A percentile compares a stretch with the other conserved stretches of the same genome.
These are phyloP conservation scores for Passer montanus DNA, from an alignment of 2,113 vertebrate species.

Conservation along the genomic window DNA sequence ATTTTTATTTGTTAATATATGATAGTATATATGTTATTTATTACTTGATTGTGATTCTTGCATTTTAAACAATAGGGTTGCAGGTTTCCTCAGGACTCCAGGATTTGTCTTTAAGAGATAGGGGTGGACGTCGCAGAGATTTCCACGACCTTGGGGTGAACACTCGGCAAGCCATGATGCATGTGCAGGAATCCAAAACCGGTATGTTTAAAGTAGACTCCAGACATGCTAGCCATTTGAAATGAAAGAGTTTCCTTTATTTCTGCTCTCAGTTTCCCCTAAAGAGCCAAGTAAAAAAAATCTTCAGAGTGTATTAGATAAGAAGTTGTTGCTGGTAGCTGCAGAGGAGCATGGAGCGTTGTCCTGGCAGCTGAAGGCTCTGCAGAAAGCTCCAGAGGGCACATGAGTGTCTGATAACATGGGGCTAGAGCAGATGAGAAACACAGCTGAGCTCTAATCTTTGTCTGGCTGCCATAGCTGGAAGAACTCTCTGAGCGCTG, in stretches of 20 bases:
- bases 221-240: not conserved
- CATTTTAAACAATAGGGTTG: conserved; percentile 37
- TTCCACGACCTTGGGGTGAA: conserved; percentile 85
- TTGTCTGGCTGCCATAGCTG: not conserved
- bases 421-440: not conserved
- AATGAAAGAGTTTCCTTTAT: not conserved
- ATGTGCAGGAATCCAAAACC: conserved; percentile 88
- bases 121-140: conserved; percentile 86
- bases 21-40: accelerated
- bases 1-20: not conserved
- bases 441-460: not conserved
- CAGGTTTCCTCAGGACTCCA: conserved; percentile 90
- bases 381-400: not conserved
- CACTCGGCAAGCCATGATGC: conserved; percentile 86
- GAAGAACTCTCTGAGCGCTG: not conserved
- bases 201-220: conserved; percentile 65
- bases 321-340: not conserved
- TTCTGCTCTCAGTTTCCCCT: not conserved
- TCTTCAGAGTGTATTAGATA: not conserved
- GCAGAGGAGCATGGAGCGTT: not conserved
- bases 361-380: not conserved
- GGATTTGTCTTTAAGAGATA: conserved; percentile 83
- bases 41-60: not conserved
- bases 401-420: accelerated
- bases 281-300: not conserved